Evolutionary conservation across 2,113 vertebrate genomes (phyloP).

Genomic region (Hyla sarda): DNA sequence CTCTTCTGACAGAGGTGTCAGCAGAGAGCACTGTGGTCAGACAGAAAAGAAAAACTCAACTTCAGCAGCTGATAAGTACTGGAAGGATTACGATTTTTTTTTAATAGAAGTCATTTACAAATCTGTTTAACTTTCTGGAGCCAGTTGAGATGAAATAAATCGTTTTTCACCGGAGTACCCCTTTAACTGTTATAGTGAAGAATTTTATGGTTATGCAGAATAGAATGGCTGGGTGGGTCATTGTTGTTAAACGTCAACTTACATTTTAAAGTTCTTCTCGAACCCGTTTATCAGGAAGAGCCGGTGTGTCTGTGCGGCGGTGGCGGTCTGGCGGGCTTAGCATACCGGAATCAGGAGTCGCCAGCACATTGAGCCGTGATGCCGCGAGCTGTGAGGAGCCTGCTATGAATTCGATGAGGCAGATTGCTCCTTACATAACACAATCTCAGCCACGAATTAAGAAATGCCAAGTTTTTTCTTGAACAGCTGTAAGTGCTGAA

Average conservation of each 20-base stretch:
- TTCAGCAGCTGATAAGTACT: too few relatives aligned
- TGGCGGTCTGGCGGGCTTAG: not conserved
- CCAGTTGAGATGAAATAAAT: too few relatives aligned
- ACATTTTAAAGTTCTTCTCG: not conserved
- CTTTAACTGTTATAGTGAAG: not conserved
- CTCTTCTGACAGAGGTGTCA: too few relatives aligned
- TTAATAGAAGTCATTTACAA: too few relatives aligned
- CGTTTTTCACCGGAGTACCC: too few relatives aligned
- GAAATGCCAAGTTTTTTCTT: slow-evolving; percentile 21
- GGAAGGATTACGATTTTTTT: too few relatives aligned
- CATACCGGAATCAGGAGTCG: not conserved
- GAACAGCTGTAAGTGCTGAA: not conserved
- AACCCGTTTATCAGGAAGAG: not conserved
- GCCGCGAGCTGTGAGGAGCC: not conserved
- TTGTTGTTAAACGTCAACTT: not conserved
- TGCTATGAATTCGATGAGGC: slow-evolving; percentile 7
- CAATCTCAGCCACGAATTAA: not conserved
- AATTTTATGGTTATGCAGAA: not conserved
- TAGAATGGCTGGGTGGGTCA: not conserved
- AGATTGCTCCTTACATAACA: slow-evolving; percentile 28
- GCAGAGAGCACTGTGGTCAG: too few relatives aligned
- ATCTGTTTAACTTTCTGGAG: too few relatives aligned
- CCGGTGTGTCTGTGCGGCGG: not conserved
- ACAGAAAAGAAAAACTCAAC: too few relatives aligned
- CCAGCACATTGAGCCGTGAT: not conserved